A percentile compares a stretch with the other conserved stretches of the same genome.
Evolutionary conservation across 2,888 invertebrate species (phyloP).

Genomic region (Vannuccia rotundouncinata): DNA sequence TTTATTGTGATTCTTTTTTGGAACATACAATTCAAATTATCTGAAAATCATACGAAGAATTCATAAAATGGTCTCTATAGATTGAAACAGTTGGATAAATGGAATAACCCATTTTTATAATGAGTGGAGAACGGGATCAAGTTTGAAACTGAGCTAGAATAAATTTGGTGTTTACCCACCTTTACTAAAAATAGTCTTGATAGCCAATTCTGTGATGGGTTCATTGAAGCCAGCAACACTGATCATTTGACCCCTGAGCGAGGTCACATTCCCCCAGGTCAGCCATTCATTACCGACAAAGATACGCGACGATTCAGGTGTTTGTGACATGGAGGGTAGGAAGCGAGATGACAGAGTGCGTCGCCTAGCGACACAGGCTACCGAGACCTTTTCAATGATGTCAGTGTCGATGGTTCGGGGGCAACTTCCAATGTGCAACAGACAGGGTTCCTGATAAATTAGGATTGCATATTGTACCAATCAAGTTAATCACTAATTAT

Average conservation of each 20-base stretch:
- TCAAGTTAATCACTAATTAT: too few relatives aligned
- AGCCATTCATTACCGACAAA: neutral
- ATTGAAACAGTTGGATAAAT: too few relatives aligned
- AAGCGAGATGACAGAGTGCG: neutral
- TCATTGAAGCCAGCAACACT: slow-evolving; percentile 60
- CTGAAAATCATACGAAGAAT: too few relatives aligned
- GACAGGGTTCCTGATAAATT: slow-evolving; percentile 4
- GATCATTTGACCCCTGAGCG: slow-evolving; percentile 61
- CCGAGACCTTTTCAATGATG: neutral
- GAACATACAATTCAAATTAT: too few relatives aligned
- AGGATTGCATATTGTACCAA: too few relatives aligned
- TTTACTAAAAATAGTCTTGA: slow-evolving; percentile 3
- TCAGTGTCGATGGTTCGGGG: neutral
- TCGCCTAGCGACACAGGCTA: neutral
- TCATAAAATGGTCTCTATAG: too few relatives aligned
- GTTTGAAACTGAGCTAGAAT: too few relatives aligned
- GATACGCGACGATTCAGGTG: neutral
- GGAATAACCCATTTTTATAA: too few relatives aligned
- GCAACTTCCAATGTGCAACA: slow-evolving; percentile 27
- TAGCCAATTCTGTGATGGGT: slow-evolving; percentile 48
- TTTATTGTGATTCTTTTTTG: too few relatives aligned
- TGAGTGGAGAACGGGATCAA: too few relatives aligned
- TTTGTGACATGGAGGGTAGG: neutral
- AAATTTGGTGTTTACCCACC: too few relatives aligned
- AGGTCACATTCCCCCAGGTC: slow-evolving; percentile 59